Base-by-base conservation (phyloP, 2,113 vertebrate genomes). In the Cercopithecus mona region DNA sequence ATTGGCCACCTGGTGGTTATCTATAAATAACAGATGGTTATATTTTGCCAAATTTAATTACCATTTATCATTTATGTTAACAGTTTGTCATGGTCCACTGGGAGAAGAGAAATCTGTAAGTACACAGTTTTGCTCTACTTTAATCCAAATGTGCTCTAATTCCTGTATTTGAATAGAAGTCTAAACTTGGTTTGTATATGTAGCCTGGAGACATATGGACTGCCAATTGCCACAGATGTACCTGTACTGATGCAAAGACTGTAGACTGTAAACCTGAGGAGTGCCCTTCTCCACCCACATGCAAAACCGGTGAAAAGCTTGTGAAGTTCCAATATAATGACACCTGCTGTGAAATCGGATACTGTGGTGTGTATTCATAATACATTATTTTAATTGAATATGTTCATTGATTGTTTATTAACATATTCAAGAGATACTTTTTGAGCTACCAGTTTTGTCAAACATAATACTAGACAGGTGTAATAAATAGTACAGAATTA, bases 81-180 rank as follows among this genome's bases (percentile, higher is more conserved):
- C 97, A 98, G 98, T 96, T 48, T 98, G 98, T 64, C 85, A 48
- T 30, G 98, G 97, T 85, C 98, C 98, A 52, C 78, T 98, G 76
- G 98, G 98, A 96, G 98, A 98, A 96, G 43, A 97, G 82, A 98
- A 98, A 94, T 97, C 96, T 79, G 98, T 98, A 94, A 97, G 98
- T 97, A 80, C 2, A 38, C 40, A 73, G 16, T n/a, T 94, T 83
- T 86, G 72, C 23, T 88, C 52, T 75, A 6, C n/a, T 88, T 79
- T 78, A 38, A 82, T 78, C 14, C 17, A 95, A 61, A 90, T 64
- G 93, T 66, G 8, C 40, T 92, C 38, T 78, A 35, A 66, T 90
- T 64, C 43, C 13, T 59, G 11, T 59, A 61, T 85, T 38, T 55
- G 20, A 82, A 35, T 32, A 86, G 70, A 88, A 61, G 13, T 85